phyloP scores from a whole-genome alignment of 1,140 invertebrate species.

The Onthophagus taurus region DNA sequence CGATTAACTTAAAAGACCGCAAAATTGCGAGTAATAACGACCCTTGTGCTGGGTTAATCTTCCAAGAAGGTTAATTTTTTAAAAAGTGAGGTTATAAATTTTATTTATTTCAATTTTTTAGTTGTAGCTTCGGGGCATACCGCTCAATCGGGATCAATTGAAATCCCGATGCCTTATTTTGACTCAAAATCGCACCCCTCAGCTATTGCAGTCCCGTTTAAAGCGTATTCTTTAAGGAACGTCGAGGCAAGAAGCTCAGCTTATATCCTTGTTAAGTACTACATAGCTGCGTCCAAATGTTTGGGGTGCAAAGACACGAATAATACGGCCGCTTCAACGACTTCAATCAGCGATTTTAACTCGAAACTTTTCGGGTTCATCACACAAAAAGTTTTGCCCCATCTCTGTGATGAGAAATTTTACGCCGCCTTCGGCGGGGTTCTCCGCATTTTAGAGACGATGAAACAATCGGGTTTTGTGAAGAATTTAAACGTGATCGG shows the following conservation, averaged over 20 bases:
- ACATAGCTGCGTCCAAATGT: conserved; percentile 42
- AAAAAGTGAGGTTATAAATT: neutral
- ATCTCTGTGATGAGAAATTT: conserved; percentile 47
- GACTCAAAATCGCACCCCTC: conserved; percentile 38
- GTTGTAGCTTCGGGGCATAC: neutral
- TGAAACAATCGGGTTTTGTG: conserved; percentile 39
- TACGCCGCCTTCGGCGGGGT: conserved; percentile 52
- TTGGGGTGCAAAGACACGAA: conserved; percentile 34
- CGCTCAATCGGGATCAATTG: conserved; percentile 17
- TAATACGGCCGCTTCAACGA: conserved; percentile 12
- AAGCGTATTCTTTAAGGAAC: conserved; percentile 38
- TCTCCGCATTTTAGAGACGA: conserved; percentile 44
- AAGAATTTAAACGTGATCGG: conserved; percentile 12
- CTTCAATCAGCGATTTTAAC: conserved; percentile 43
- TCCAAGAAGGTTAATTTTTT: conserved; percentile 4
- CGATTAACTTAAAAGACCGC: neutral
- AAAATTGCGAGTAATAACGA: neutral
- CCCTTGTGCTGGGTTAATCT: conserved; percentile 8
- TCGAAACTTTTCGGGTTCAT: conserved; percentile 48
- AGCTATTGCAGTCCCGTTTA: conserved; percentile 42
- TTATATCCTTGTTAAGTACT: conserved; percentile 47
- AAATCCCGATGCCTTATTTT: conserved; percentile 42
- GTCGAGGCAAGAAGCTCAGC: conserved; percentile 43
- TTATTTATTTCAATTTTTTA: neutral
- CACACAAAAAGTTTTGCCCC: conserved; percentile 43